Base-by-base conservation (phyloP, 2,888 invertebrate genomes). In the Lottia gigantea region DNA sequence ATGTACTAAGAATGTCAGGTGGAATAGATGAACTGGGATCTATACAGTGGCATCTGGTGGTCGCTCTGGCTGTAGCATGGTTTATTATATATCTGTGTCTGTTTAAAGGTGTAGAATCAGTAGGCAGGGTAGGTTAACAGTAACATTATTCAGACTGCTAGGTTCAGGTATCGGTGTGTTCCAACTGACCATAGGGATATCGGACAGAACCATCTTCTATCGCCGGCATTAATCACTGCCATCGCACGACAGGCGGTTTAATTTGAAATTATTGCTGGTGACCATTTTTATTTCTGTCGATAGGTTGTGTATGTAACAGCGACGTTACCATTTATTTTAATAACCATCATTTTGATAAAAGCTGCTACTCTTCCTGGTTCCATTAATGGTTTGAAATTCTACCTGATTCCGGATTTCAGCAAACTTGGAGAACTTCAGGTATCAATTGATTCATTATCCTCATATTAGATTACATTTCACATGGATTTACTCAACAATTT, bases 21-120 rank as follows among this genome's bases (percentile, higher is more conserved):
- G 86, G 86, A 15, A 80, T 88, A 46, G 82, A 82, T 19, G 79
- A 85, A 15, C 62, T 83, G 40, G 87, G 86, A 3, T 65, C 67
- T 40, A 49, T 87, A 23, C 79, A 82, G 45, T 82, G 82, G 82
- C 81, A 85, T 65, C 75, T 87, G 25, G 72, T 81, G 4, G 61
- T 86, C 12, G 76, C 82, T 31, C 78, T 86, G 15, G 61, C 84
- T 16, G 73, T 78, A 2, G 83, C 85, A 16, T 87, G 87, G 87
- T 67, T 86, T 2, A 73, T 85, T 2, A 84, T 86, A 62, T 87
- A 84, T 72, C 72, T 84, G 19, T 85, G 86, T 72, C 82, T 88
- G n/a, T 81, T 83, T 73, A 86, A 86, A 66, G 87, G 87, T 23
- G 80, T 87, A 63, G 83, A 86, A 73, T 79, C 83, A 26, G 83